Percentiles rank a stretch among this genome's conserved stretches.
Evolutionary conservation across 2,888 invertebrate species (phyloP).

Genomic region (Drosophila algonquin): DNA sequence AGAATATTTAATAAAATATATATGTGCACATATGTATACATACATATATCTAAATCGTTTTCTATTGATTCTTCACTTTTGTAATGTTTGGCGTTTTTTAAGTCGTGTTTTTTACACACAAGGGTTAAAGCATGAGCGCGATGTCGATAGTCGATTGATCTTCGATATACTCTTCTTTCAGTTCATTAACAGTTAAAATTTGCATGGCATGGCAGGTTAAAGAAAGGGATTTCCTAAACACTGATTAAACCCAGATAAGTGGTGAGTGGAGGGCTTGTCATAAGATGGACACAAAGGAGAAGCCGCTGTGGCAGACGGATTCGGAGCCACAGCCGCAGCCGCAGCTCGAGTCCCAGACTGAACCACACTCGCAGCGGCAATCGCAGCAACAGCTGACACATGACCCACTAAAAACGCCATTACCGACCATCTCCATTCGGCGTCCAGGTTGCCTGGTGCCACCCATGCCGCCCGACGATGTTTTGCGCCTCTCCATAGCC

Average conservation of each 20-base stretch:
- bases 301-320: neutral
- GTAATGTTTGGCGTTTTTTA: too few species aligned
- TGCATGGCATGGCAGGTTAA: neutral
- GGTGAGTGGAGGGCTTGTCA: neutral
- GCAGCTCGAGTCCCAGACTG: neutral
- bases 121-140: neutral
- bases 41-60: too few species aligned
- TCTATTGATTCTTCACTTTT: too few species aligned
- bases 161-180: neutral
- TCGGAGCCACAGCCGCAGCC: neutral
- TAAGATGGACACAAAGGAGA: neutral
- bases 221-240: neutral
- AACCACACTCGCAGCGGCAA: neutral
- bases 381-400: neutral
- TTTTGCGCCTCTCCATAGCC: conserved; percentile 65
- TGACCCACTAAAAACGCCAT: neutral
- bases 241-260: neutral
- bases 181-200: neutral
- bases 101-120: neutral
- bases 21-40: too few species aligned
- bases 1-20: too few species aligned
- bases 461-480: conserved; percentile 56
- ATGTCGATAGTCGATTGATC: neutral
- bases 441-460: conserved; percentile 4
- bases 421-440: neutral